Evolutionary conservation across 92 coral and sea anemone species (phyloP).

Genomic region (Chrysogorgia sp.): DNA sequence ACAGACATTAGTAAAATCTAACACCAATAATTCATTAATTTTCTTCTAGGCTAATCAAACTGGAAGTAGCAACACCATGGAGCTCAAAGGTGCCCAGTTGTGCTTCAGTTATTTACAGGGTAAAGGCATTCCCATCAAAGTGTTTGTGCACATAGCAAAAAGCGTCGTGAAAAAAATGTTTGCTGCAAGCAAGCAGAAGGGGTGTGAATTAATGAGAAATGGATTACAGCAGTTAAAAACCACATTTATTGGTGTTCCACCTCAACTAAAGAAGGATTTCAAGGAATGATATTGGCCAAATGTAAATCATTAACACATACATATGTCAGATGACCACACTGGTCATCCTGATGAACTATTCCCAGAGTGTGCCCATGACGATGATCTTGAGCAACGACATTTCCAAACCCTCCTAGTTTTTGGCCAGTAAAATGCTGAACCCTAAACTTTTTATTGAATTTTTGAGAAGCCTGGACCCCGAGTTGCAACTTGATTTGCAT

Average conservation of each 20-base stretch:
- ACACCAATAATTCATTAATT: no score
- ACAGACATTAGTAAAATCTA: no score
- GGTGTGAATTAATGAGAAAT: slow-evolving; percentile 45
- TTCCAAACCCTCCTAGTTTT: no score
- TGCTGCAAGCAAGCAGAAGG: slow-evolving; percentile 56
- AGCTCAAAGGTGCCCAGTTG: slow-evolving; percentile 37
- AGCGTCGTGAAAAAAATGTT: slow-evolving; percentile 44
- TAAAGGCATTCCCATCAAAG: slow-evolving; percentile 31
- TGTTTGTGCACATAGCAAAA: slow-evolving; percentile 53
- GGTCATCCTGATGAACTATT: slow-evolving; percentile 38
- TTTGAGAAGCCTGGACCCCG: no score
- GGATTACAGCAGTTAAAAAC: slow-evolving; percentile 51
- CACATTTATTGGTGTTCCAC: no score
- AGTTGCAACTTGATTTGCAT: no score
- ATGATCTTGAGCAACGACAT: slow-evolving; percentile 43
- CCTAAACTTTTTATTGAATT: no score
- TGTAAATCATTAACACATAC: slow-evolving; percentile 53
- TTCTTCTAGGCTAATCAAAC: no score
- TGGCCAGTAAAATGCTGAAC: no score
- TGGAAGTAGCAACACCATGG: slow-evolving; percentile 54
- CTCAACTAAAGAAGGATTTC: slow-evolving; percentile 50
- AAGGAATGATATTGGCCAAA: slow-evolving; percentile 48
- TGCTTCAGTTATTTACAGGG: slow-evolving; percentile 38
- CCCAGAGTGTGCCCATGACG: slow-evolving; percentile 53
- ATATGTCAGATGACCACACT: slow-evolving; percentile 49